Percentiles rank a stretch among this genome's conserved stretches.
Conservation (phyloP, 2,113 vertebrate species). For the Ictalurus punctatus region DNA sequence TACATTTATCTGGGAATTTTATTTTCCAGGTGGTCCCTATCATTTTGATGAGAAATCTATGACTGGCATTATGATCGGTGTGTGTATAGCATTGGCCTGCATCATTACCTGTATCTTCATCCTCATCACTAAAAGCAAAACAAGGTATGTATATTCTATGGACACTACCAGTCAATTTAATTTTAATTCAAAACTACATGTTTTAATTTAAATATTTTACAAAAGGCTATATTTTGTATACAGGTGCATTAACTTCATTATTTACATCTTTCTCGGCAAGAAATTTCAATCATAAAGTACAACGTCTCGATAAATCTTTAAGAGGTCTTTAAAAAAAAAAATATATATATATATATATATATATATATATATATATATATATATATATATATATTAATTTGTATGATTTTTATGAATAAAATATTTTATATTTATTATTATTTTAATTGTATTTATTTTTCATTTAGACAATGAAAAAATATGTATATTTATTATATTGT, state of each 20-base stretch:
- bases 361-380: no score
- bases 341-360: no score
- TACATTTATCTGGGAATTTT: neutral
- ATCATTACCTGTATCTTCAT: conserved; percentile 91
- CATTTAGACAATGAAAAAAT: no score
- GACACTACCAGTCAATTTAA: neutral
- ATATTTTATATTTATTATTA: no score
- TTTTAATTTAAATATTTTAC: no score
- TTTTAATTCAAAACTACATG: no score
- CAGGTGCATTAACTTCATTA: neutral
- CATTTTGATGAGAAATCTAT: conserved; percentile 90
- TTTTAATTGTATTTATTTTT: no score
- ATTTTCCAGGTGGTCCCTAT: conserved; percentile 80
- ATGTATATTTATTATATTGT: no score
- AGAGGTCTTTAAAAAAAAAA: neutral
- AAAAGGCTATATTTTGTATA: no score
- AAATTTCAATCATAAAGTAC: neutral
- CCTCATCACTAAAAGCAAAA: conserved; percentile 85
- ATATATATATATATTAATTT: no score
- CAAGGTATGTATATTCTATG: conserved; percentile 75
- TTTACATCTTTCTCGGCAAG: neutral
- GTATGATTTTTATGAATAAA: no score
- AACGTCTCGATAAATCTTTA: neutral
- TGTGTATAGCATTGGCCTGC: conserved; percentile 92
- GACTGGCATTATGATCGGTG: conserved; percentile 90